A percentile compares a stretch with the other conserved stretches of the same genome.
phyloP scores from a whole-genome alignment of 2,888 invertebrate species.

The Erebia epiphron region DNA sequence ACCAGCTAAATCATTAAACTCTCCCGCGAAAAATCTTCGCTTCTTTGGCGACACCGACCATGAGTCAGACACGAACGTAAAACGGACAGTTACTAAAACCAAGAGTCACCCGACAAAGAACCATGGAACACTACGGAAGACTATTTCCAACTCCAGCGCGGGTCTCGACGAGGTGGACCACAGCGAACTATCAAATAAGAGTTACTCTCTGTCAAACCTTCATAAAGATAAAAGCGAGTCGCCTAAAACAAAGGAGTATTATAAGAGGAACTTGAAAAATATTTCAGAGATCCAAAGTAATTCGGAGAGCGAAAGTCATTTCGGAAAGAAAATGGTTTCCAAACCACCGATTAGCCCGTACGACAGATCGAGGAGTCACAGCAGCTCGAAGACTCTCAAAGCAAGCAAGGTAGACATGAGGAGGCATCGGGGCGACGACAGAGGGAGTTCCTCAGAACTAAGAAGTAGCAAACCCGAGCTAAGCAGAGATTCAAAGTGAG shows the following conservation, averaged over 20 bases:
- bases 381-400: constrained; percentile 74
- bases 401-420: constrained; percentile 56
- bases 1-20: constrained; percentile 59
- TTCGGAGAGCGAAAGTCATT: constrained; percentile 70
- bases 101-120: constrained; percentile 56
- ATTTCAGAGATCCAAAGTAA: constrained; percentile 80
- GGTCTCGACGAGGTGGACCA: constrained; percentile 73
- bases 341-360: constrained; percentile 77
- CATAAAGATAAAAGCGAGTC: constrained; percentile 65
- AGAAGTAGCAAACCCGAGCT: constrained; percentile 71
- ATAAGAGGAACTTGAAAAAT: constrained; percentile 81
- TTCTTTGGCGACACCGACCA: constrained; percentile 93
- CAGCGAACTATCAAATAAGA: constrained; percentile 65
- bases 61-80: constrained; percentile 86
- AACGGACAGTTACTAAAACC: constrained; percentile 59
- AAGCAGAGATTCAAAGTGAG: constrained; percentile 71
- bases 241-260: constrained; percentile 61
- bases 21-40: constrained; percentile 87
- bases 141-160: constrained; percentile 72
- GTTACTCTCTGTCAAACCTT: constrained; percentile 72
- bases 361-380: constrained; percentile 72
- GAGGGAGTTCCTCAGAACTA: constrained; percentile 65
- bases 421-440: constrained; percentile 49
- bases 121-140: constrained; percentile 68
- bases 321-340: constrained; percentile 56